phyloP scores from a whole-genome alignment of 2,888 invertebrate species.

The Rotaria socialis region DNA sequence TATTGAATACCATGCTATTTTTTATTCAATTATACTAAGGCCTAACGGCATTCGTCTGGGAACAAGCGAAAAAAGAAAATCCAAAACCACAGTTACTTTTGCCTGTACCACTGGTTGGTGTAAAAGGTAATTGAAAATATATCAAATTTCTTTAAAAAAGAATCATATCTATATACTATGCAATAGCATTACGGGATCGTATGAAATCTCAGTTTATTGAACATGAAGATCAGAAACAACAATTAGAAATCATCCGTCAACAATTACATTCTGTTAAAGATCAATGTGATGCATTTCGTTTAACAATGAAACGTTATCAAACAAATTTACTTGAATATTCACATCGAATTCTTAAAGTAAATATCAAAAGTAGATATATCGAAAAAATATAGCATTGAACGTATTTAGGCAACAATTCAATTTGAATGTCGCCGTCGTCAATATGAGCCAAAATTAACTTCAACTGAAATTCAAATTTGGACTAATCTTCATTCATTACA shows the following conservation, averaged over 20 bases:
- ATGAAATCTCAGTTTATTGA: constrained; percentile 36
- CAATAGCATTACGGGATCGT: constrained; percentile 11
- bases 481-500: not conserved
- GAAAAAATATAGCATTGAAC: not conserved
- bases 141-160: too few species aligned
- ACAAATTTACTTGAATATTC: constrained; percentile 30
- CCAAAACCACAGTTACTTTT: constrained; percentile 82
- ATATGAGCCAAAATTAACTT: constrained; percentile 34
- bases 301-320: constrained; percentile 33
- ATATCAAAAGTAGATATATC: not conserved
- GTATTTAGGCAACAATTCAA: constrained; percentile 2
- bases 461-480: constrained; percentile 35
- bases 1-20: not conserved
- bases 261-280: not conserved
- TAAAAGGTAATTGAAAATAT: constrained; percentile 60
- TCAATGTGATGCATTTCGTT: constrained; percentile 31
- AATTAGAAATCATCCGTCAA: constrained; percentile 14
- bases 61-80: constrained; percentile 89
- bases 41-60: constrained; percentile 87
- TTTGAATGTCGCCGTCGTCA: constrained; percentile 35
- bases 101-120: constrained; percentile 88
- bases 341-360: constrained; percentile 29
- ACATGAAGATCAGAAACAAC: constrained; percentile 29
- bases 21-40: constrained; percentile 62
- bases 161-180: too few species aligned